These are phyloP conservation scores for Spongilla lacustris DNA, from an alignment of 37 sponge, comb jelly and placozoan species.

Conservation along the genomic window DNA sequence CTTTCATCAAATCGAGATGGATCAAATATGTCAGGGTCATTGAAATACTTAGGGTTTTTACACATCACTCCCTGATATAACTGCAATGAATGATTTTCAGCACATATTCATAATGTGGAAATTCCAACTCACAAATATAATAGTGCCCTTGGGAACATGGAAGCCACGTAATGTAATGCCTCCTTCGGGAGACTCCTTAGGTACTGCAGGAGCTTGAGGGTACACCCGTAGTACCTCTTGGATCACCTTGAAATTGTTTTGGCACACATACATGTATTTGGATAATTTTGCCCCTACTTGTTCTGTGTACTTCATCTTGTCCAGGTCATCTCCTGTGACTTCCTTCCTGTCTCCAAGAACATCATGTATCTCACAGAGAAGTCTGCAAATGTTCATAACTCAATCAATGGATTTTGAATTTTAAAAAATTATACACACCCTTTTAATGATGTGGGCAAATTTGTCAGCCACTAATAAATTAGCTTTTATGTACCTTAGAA, in stretches of 20 bases:
- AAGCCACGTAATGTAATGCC: neutral
- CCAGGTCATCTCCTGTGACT: neutral
- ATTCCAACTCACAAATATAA: neutral
- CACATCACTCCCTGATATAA: neutral
- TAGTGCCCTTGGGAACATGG: neutral
- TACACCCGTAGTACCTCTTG: neutral
- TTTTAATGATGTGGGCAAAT: too few relatives aligned
- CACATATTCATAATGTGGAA: too few relatives aligned
- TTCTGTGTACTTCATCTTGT: neutral
- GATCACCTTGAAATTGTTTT: neutral
- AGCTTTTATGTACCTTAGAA: too few relatives aligned
- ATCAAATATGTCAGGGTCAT: slow-evolving; percentile 2
- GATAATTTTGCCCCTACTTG: neutral
- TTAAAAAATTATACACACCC: too few relatives aligned
- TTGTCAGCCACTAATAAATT: too few relatives aligned
- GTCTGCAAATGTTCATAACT: too few relatives aligned
- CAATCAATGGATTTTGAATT: too few relatives aligned
- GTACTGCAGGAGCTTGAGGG: neutral
- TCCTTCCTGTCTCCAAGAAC: neutral
- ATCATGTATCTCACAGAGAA: neutral
- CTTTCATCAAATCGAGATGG: slow-evolving; percentile 9
- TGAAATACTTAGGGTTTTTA: neutral
- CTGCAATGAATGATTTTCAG: too few relatives aligned
- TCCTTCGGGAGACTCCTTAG: slow-evolving; percentile 3
- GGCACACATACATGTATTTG: neutral